phyloP scores from a whole-genome alignment of 2,113 vertebrate species.

The Phrynosoma platyrhinos region DNA sequence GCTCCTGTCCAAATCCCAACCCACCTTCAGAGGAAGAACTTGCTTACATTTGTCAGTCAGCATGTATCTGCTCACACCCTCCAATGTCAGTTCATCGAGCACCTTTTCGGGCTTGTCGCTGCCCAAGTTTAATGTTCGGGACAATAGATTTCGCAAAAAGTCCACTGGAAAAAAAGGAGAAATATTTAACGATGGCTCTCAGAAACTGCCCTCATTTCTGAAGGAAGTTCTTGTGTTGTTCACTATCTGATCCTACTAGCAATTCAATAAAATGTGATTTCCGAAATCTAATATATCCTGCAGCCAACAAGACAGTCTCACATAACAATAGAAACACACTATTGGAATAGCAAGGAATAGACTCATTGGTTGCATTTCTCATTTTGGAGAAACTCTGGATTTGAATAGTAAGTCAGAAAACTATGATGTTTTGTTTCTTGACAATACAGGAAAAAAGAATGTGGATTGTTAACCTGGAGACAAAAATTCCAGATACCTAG shows the following conservation, averaged over 20 bases:
- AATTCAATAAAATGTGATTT: neutral
- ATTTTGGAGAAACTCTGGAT: neutral
- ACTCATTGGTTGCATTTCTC: neutral
- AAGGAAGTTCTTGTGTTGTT: neutral
- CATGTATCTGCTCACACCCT: conserved; percentile 85
- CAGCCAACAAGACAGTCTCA: neutral
- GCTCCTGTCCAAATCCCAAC: neutral
- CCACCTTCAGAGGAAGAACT: neutral
- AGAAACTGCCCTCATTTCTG: neutral
- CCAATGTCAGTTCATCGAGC: conserved; percentile 88
- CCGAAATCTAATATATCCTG: neutral
- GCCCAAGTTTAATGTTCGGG: conserved; percentile 85
- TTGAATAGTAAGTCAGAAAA: neutral
- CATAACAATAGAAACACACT: neutral
- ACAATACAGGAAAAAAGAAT: neutral
- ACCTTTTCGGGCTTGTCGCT: conserved; percentile 79
- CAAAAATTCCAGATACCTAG: neutral
- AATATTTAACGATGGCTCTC: neutral
- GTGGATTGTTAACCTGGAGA: neutral
- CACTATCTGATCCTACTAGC: neutral
- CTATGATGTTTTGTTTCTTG: neutral
- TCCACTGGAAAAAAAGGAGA: conserved; percentile 82
- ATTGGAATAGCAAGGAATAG: neutral
- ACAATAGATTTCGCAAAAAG: conserved; percentile 88
- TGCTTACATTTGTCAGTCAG: conserved; percentile 87